phyloP scores from a whole-genome alignment of 2,113 vertebrate genomes.

The Mystacornis crossleyi region DNA sequence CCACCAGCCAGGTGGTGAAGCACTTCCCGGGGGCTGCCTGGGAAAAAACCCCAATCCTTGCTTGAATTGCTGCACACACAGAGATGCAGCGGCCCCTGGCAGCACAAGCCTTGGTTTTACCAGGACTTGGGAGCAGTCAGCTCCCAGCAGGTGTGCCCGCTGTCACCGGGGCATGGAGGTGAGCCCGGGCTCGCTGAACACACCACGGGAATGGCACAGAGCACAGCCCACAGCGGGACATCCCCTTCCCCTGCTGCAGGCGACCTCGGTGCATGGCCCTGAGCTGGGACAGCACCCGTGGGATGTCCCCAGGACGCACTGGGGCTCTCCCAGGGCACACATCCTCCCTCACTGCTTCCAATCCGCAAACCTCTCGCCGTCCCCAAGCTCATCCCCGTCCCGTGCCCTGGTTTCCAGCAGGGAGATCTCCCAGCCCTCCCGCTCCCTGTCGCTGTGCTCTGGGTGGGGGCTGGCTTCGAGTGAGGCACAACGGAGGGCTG shows the following conservation, averaged over 20 bases:
- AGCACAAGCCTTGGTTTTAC: background rate
- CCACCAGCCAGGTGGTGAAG: rapidly evolving
- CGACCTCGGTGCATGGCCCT: rapidly evolving
- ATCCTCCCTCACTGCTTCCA: background rate
- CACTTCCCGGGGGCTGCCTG: background rate
- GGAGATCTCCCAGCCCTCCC: background rate
- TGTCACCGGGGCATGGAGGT: rapidly evolving
- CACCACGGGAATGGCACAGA: rapidly evolving
- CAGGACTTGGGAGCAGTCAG: background rate
- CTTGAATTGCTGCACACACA: background rate
- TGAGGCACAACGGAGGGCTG: slow-evolving; percentile 31
- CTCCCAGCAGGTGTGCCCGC: background rate
- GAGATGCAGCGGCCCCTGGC: rapidly evolving
- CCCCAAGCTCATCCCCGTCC: background rate
- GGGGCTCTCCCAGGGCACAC: background rate
- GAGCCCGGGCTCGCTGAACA: background rate
- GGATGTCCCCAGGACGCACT: rapidly evolving
- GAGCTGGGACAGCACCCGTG: background rate
- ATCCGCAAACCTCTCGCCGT: rapidly evolving
- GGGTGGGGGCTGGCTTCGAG: slow-evolving; percentile 8
- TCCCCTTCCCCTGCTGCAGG: background rate
- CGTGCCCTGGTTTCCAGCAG: rapidly evolving
- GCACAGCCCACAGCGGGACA: background rate
- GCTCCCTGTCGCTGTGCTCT: background rate
- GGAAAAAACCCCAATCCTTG: rapidly evolving